phyloP scores from a whole-genome alignment of 2,113 vertebrate species.

The Parus major region DNA sequence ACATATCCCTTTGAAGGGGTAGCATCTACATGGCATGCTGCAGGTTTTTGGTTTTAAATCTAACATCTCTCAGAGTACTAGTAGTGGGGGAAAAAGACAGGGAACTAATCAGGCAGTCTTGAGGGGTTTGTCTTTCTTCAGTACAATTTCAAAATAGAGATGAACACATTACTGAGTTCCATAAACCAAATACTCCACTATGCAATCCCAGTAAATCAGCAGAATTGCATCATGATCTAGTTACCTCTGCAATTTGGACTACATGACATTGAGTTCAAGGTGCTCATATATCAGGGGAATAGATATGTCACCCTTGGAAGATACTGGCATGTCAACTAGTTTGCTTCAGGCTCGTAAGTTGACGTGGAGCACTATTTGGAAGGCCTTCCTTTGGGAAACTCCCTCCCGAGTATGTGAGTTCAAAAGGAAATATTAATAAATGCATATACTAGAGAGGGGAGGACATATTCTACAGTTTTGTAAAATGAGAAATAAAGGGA shows the following conservation, averaged over 20 bases:
- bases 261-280: slow-evolving; percentile 36
- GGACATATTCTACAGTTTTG: not conserved
- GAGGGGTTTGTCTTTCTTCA: not conserved
- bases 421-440: not conserved
- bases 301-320: slow-evolving; percentile 29
- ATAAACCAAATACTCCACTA: not conserved
- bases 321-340: not conserved
- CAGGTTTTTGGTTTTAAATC: not conserved
- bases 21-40: not conserved
- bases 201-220: slow-evolving; percentile 1
- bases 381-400: slow-evolving; percentile 28
- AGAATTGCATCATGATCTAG: slow-evolving; percentile 41
- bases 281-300: slow-evolving; percentile 43
- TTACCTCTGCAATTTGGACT: not conserved
- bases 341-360: slow-evolving; percentile 25
- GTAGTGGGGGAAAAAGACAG: not conserved
- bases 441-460: not conserved
- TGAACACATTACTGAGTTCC: not conserved
- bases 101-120: not conserved
- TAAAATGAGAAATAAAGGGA: not conserved
- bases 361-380: not conserved
- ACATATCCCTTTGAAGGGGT: not conserved
- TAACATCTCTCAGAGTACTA: not conserved
- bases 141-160: not conserved
- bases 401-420: not conserved